Evolutionary conservation across 2,113 vertebrate species (phyloP), one percentile per base, ranked within the genome.

Genomic region (Recurvirostra avosetta): DNA sequence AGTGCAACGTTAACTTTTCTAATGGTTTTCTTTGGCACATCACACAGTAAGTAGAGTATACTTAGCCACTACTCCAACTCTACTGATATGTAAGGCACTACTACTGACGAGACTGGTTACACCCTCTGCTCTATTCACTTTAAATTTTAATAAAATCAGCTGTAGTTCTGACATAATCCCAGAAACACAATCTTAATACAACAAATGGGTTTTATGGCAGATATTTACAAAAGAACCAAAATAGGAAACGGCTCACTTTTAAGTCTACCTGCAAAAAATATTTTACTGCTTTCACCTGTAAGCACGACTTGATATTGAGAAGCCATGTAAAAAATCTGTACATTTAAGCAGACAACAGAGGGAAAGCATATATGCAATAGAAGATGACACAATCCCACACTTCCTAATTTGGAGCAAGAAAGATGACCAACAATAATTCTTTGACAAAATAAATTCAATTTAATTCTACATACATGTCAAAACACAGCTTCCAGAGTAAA

Each of bases 71-170:
- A 80, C 3, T 8, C 11, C 49, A 93, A 45, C 6, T 13, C 65
- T 32, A 29, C 17, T 22, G 19, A 15, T 10, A 23, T 0, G 0
- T 7, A 66, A 49, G 9, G 3, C 76, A 49, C n/a, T 41, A 25
- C 23, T 50, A 66, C 18, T 36, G 52, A 86, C 26, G 32, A 45
- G 12, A 72, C 15, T 36, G 26, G 30, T 82, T 81, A 65, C 19
- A 65, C 53, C 19, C 19, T 29, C 72, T 16, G 12, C 25, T 90
- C 25, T 22, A 21, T 7, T 71, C 56, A 40, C 43, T 66, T 56
- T 9, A 56, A 45, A 82, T 43, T 43, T 43, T n/a, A 66, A 17
- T 29, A 50, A 73, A 45, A 41, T 62, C 45, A n/a, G 10, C 25
- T 73, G 38, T 1, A 38, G 58, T 26, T 95, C 74, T 45, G 27